These are phyloP conservation scores for Blera fallax DNA, from an alignment of 2,888 invertebrate species.

Conservation along the genomic window DNA sequence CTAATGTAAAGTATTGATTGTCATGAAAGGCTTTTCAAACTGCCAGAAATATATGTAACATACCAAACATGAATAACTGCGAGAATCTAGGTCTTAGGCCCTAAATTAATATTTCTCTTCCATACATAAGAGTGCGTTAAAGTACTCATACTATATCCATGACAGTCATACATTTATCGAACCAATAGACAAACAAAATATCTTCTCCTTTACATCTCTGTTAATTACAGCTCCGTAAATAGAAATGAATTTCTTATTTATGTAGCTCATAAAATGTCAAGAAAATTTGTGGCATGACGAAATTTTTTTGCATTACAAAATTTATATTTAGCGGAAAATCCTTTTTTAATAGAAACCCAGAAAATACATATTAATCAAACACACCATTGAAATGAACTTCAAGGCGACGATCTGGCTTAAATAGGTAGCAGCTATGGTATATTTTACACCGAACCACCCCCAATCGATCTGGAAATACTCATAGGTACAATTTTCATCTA, in stretches of 20 bases:
- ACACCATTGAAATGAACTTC: slow-evolving; percentile 46
- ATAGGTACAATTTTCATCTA: background rate
- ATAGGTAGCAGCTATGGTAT: slow-evolving; percentile 30
- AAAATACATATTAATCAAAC: slow-evolving; percentile 24
- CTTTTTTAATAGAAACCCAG: slow-evolving; percentile 13
- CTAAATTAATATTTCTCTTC: too few relatives aligned
- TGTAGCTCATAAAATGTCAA: slow-evolving; percentile 22
- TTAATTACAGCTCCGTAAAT: slow-evolving; percentile 5
- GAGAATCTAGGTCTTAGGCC: too few relatives aligned
- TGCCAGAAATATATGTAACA: too few relatives aligned
- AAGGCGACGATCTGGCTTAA: slow-evolving; percentile 48
- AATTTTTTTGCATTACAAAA: slow-evolving; percentile 43
- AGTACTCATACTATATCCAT: too few relatives aligned
- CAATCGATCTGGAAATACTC: slow-evolving; percentile 47
- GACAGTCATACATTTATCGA: background rate
- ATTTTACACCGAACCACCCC: slow-evolving; percentile 7
- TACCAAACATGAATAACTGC: too few relatives aligned
- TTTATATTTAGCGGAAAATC: slow-evolving; percentile 35
- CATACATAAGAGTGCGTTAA: too few relatives aligned
- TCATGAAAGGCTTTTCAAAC: too few relatives aligned
- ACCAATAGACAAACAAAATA: background rate
- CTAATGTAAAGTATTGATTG: too few relatives aligned
- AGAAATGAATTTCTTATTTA: slow-evolving; percentile 14
- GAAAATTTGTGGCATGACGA: slow-evolving; percentile 11
- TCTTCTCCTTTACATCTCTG: slow-evolving; percentile 6